These are phyloP conservation scores for Diglossa brunneiventris DNA, from an alignment of 2,113 vertebrate species.

Conservation along the genomic window DNA sequence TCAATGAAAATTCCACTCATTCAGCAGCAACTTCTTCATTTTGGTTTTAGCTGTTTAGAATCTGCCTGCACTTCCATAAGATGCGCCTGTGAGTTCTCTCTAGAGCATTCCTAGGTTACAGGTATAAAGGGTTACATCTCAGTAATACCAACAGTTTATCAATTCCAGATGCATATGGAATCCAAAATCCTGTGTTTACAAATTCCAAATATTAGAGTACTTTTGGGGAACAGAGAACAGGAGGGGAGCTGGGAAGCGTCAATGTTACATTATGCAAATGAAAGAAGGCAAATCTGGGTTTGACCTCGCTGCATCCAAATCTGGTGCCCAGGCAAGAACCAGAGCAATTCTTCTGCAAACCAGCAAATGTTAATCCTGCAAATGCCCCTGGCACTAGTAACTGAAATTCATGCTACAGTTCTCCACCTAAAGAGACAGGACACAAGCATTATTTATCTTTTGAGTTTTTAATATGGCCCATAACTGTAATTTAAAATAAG, in stretches of 20 bases:
- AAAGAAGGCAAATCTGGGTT: neutral
- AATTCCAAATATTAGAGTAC: conserved; percentile 35
- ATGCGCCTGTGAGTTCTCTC: neutral
- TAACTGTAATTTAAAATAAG: neutral
- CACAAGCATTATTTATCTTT: neutral
- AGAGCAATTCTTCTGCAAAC: neutral
- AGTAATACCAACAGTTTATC: conserved; percentile 25
- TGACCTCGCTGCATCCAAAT: neutral
- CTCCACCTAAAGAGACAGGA: neutral
- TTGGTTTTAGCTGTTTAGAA: conserved; percentile 3
- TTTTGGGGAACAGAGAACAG: neutral
- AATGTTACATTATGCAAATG: neutral
- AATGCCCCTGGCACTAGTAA: neutral
- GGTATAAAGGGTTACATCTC: conserved; percentile 28
- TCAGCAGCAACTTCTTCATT: conserved; percentile 21
- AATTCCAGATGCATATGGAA: conserved; percentile 55
- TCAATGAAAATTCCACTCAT: conserved; percentile 13
- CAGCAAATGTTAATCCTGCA: neutral
- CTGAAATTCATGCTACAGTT: neutral
- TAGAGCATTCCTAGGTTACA: conserved; percentile 14
- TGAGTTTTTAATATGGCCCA: neutral
- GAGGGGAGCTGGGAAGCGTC: neutral
- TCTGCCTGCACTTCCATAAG: conserved; percentile 3
- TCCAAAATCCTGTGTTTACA: conserved; percentile 40
- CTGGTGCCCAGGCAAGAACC: neutral